A percentile compares a stretch with the other conserved stretches of the same genome.
Evolutionary conservation across 2,888 invertebrate genomes (phyloP).

Genomic region (Mimumesa dahlbomi): DNA sequence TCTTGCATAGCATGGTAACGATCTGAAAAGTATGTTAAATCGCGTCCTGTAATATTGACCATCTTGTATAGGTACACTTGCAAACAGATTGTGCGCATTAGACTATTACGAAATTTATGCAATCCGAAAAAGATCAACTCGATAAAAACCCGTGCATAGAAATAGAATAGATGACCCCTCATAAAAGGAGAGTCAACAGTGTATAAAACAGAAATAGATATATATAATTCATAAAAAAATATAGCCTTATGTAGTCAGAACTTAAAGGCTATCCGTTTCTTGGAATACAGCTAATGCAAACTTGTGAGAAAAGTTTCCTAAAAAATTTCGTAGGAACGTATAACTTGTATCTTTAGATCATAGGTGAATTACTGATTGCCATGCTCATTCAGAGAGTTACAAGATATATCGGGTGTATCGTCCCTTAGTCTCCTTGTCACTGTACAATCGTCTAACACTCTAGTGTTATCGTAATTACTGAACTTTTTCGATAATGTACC

Average conservation of each 20-base stretch:
- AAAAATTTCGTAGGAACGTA: slow-evolving; percentile 52
- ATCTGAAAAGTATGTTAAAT: slow-evolving; percentile 37
- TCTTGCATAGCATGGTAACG: slow-evolving; percentile 44
- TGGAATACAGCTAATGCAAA: slow-evolving; percentile 39
- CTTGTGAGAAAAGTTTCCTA: slow-evolving; percentile 26
- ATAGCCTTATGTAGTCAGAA: slow-evolving; percentile 34
- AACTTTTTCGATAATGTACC: slow-evolving; percentile 71
- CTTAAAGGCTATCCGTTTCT: slow-evolving; percentile 27
- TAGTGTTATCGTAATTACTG: slow-evolving; percentile 73
- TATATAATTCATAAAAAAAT: slow-evolving; percentile 43
- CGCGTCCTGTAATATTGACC: slow-evolving; percentile 29
- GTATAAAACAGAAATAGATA: slow-evolving; percentile 30
- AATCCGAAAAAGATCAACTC: slow-evolving; percentile 25
- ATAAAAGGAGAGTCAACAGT: slow-evolving; percentile 39
- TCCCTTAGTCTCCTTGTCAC: slow-evolving; percentile 71
- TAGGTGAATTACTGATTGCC: slow-evolving; percentile 66
- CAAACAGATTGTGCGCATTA: slow-evolving; percentile 21
- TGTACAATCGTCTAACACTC: slow-evolving; percentile 68
- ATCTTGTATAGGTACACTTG: slow-evolving; percentile 21
- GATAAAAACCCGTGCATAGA: slow-evolving; percentile 34
- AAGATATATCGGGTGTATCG: slow-evolving; percentile 70
- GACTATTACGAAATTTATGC: slow-evolving; percentile 24
- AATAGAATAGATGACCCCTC: slow-evolving; percentile 30
- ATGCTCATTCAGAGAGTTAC: slow-evolving; percentile 70
- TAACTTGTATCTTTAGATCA: slow-evolving; percentile 33